Percentiles rank a stretch among this genome's conserved stretches.
These are phyloP conservation scores for Tetramorium parvispinum DNA, from an alignment of 1,140 invertebrate species.

Conservation along the genomic window DNA sequence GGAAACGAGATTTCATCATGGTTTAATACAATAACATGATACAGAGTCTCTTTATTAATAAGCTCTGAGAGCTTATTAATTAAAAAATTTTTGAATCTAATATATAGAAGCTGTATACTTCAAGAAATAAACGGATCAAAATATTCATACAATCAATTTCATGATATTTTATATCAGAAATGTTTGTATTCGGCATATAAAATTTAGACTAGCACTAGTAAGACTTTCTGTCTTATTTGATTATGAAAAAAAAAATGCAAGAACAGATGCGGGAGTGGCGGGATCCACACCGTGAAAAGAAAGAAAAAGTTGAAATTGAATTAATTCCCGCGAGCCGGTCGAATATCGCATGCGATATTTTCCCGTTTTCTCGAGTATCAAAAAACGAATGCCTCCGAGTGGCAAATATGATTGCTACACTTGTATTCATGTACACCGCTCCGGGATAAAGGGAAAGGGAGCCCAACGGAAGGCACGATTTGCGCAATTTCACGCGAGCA, in stretches of 20 bases:
- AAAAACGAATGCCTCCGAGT: background rate
- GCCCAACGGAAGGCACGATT: background rate
- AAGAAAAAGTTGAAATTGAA: conserved; percentile 4
- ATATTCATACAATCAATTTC: background rate
- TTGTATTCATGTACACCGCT: background rate
- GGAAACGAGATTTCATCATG: background rate
- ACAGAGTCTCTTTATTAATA: background rate
- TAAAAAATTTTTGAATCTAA: no score
- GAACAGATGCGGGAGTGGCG: background rate
- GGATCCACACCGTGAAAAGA: background rate
- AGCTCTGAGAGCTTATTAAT: no score
- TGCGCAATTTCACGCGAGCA: background rate
- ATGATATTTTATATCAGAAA: background rate
- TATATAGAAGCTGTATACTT: no score
- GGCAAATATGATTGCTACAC: no score
- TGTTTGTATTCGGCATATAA: background rate
- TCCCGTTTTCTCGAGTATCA: background rate
- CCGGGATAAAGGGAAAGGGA: background rate
- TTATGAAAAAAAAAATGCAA: background rate
- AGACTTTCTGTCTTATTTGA: background rate
- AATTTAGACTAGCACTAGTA: background rate
- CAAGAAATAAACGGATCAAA: background rate
- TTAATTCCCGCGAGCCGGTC: background rate
- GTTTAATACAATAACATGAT: background rate
- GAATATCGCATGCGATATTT: background rate